These are phyloP conservation scores for Alentia gelatinosa DNA, from an alignment of 2,888 invertebrate species.

Conservation along the genomic window DNA sequence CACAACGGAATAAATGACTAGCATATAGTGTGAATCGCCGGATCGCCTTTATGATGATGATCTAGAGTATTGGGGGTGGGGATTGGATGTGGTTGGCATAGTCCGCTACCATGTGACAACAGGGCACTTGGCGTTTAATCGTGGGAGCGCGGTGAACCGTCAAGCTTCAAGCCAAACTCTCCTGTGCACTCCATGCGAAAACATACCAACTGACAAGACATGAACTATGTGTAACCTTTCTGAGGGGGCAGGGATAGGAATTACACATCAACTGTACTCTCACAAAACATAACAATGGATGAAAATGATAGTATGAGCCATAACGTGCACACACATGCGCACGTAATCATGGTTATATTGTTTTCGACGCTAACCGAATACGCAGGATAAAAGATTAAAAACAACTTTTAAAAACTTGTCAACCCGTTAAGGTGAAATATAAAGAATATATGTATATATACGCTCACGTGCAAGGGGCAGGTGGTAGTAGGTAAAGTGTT, in stretches of 20 bases:
- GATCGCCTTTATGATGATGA: neutral
- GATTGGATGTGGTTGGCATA: too few relatives aligned
- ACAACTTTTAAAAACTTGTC: neutral
- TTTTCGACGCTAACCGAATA: neutral
- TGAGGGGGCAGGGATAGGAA: too few relatives aligned
- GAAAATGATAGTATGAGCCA: neutral
- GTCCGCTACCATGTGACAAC: too few relatives aligned
- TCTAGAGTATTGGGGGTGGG: neutral
- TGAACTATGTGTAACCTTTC: neutral
- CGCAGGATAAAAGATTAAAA: neutral
- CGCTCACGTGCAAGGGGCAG: neutral
- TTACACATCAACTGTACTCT: neutral
- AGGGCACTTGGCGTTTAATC: neutral
- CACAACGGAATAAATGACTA: slow-evolving; percentile 10
- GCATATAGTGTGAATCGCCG: slow-evolving; percentile 1
- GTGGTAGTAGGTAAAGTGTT: neutral
- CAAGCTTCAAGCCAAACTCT: neutral
- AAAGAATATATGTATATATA: neutral
- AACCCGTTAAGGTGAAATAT: neutral
- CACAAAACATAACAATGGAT: neutral
- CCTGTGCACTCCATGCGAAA: neutral
- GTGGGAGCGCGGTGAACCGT: neutral
- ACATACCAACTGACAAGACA: neutral
- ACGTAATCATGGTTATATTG: neutral
- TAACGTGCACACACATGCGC: neutral